Evolutionary conservation across 2,113 vertebrate genomes (phyloP), one percentile per base, ranked within the genome.

Genomic region (Phalacrocorax aristotelis): DNA sequence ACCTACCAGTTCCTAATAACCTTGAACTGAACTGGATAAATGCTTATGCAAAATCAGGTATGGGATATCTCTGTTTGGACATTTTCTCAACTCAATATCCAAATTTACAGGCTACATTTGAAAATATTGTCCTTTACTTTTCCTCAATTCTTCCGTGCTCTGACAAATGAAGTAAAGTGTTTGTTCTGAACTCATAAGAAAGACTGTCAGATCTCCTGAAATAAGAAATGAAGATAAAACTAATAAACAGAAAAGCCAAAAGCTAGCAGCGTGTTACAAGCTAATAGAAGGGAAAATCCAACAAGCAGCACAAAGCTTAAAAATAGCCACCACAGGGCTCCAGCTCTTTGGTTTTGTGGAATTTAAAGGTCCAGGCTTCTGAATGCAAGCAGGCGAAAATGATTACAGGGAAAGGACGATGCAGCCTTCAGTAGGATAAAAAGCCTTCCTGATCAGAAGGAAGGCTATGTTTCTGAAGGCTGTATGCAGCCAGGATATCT

Each of bases 231-330:
- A 81, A 94, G 94, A 38, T 20, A 76, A 86, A 95, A 30, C 42
- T 77, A 81, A 83, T 77, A 83, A 86, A 64, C 34, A 89, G 52
- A 87, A 84, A 93, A 94, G n/a, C 12, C 83, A 83, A 78, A 89
- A 90, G 49, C 76, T 81, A 18, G 62, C 69, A 94, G 40, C 2
- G 1, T 78, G 83, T 86, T 89, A 75, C 11, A 69, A 89, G 23
- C 13, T 92, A 75, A 88, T 52, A 87, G 71, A 92, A 97, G 71
- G 9, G 11, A 83, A 88, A 92, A 91, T 55, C 21, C 51, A 92
- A 78, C 27, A 68, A 55, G 30, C 4, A 84, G 17, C 29, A 70
- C 25, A 55, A 78, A 93, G 13, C 17, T 70, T 91, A 77, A 83
- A 92, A 92, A 86, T 55, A 91, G 26, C 34, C 14, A 81, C 22